These are phyloP conservation scores for Drosophila nikananu DNA, from an alignment of 1,140 invertebrate species.

Conservation along the genomic window DNA sequence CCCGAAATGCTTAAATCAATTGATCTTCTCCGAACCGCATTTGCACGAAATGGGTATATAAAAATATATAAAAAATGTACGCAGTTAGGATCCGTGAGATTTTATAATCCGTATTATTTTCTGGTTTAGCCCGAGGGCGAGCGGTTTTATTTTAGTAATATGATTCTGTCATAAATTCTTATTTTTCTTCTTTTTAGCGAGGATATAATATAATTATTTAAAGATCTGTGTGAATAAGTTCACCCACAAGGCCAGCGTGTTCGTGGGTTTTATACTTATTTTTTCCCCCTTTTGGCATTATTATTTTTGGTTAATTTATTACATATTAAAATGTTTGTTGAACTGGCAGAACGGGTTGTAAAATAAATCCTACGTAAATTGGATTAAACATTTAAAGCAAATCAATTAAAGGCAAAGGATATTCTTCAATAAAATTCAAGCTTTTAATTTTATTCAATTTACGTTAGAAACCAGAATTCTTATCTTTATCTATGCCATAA, in stretches of 20 bases:
- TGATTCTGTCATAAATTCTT: conserved; percentile 26
- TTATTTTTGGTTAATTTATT: neutral
- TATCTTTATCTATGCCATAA: neutral
- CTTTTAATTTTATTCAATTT: neutral
- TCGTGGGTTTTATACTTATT: neutral
- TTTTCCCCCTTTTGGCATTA: neutral
- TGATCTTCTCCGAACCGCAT: conserved; percentile 32
- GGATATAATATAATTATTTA: conserved; percentile 22
- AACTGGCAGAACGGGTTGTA: neutral
- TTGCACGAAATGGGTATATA: conserved; percentile 9
- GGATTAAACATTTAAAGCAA: neutral
- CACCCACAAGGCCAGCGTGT: conserved; percentile 11
- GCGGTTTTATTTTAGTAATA: conserved; percentile 24
- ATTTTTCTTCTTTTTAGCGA: conserved; percentile 1
- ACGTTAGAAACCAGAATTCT: no score
- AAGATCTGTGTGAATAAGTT: conserved; percentile 15
- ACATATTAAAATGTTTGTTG: conserved; percentile 4
- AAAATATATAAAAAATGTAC: conserved; percentile 39
- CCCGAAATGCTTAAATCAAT: conserved; percentile 34
- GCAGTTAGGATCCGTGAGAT: conserved; percentile 36
- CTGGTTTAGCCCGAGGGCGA: conserved; percentile 30
- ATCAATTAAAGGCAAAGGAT: neutral
- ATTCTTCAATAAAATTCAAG: neutral
- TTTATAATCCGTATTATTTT: conserved; percentile 22
- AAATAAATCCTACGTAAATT: neutral